phyloP scores from a whole-genome alignment of 1,140 invertebrate genomes.

The Trissolcus basalis region DNA sequence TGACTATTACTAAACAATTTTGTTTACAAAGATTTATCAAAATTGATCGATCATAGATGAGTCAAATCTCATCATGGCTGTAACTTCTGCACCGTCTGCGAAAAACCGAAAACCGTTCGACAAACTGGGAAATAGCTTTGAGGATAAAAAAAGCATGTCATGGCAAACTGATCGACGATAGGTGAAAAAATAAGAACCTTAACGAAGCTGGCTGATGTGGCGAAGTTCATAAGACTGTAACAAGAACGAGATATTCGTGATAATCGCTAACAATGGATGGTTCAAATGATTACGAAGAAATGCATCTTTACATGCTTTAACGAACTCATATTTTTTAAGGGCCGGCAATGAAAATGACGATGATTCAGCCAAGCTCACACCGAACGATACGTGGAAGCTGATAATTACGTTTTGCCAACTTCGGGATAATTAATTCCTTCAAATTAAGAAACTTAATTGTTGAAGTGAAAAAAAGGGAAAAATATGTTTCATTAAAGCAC shows the following conservation, averaged over 20 bases:
- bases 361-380: conserved; percentile 29
- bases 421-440: conserved; percentile 1
- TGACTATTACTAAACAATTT: conserved; percentile 6
- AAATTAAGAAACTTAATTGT: background rate
- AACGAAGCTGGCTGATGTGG: too few relatives aligned
- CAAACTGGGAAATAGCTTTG: too few relatives aligned
- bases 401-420: conserved; percentile 19
- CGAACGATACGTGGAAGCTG: conserved; percentile 28
- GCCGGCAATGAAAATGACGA: conserved; percentile 36
- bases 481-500: too few relatives aligned
- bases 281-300: conserved; percentile 43
- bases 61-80: too few relatives aligned
- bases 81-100: too few relatives aligned
- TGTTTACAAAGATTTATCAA: background rate
- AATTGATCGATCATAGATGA: too few relatives aligned
- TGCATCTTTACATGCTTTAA: conserved; percentile 45
- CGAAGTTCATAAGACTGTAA: conserved; percentile 1
- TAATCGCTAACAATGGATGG: conserved; percentile 25
- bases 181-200: too few relatives aligned
- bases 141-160: too few relatives aligned
- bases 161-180: too few relatives aligned
- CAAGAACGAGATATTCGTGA: conserved; percentile 13
- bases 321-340: conserved; percentile 28
- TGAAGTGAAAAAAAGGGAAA: too few relatives aligned
- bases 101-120: too few relatives aligned